These are phyloP conservation scores for Lacerta viridis DNA, from an alignment of 2,797 vertebrate species.

Conservation along the genomic window DNA sequence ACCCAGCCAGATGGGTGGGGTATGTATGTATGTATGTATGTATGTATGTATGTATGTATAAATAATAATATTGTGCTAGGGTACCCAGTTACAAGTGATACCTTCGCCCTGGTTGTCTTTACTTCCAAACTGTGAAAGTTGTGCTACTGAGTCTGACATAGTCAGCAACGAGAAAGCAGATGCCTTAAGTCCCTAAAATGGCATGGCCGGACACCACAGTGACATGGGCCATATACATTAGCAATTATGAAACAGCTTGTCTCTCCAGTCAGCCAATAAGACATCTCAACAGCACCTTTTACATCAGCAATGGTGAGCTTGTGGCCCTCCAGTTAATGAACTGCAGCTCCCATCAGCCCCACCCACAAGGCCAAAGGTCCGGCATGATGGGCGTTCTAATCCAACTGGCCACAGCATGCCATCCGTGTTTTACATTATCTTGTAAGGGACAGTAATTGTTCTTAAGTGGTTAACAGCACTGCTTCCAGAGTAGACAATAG, in stretches of 20 bases:
- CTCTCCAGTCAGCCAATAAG: background rate
- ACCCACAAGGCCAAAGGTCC: too few relatives aligned
- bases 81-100: background rate
- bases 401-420: too few relatives aligned
- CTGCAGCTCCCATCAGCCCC: too few relatives aligned
- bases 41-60: too few relatives aligned
- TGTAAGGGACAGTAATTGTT: background rate
- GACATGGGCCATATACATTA: background rate
- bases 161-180: background rate
- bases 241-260: background rate
- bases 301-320: too few relatives aligned
- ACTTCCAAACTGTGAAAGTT: background rate
- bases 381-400: too few relatives aligned
- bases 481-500: background rate
- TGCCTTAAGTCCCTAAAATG: background rate
- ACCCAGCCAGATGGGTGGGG: too few relatives aligned
- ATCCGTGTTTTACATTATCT: background rate
- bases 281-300: background rate
- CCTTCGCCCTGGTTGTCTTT: background rate
- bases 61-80: too few relatives aligned
- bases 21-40: too few relatives aligned
- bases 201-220: background rate
- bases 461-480: background rate
- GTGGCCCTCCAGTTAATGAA: too few relatives aligned
- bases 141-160: background rate